Base-by-base conservation (phyloP, 1,140 invertebrate genomes). In the Drosophila repletoides region DNA sequence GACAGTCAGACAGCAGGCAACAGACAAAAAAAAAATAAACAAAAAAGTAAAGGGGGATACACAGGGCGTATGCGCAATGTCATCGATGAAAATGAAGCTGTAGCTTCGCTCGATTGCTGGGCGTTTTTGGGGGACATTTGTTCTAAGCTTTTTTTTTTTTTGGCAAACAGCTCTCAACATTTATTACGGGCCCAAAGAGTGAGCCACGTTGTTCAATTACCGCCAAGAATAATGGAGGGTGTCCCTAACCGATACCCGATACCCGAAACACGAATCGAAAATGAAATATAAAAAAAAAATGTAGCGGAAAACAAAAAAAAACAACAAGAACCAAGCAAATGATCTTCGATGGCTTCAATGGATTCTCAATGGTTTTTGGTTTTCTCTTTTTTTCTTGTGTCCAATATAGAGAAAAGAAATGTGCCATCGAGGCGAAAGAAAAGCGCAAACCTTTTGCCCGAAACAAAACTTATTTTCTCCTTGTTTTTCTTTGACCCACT, bases 131-230 rank as follows among this genome's bases (percentile, higher is more conserved):
- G 61, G 61, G 71, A 72, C 76, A 80, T 76, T 81, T 83, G 68
- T 81, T 76, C 53, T 83, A 72, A 81, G 68, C 68, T 64, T 72
- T 83, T 75, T 72, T 65, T n/a, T 31, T 56, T 9, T 9, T 60
- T 68, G 65, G 65, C 65, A 68, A 68, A 53, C 58, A 63, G 29
- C 55, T 80, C 48, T 71, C 49, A 7, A 73, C 75, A 79, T 79
- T 79, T 79, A 74, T 79, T 73, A 74, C 58, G 58, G 38, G 46
- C 15, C 22, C 60, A 48, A 77, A 68, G 56, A 77, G 59, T 68
- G 73, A 56, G 72, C 69, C 74, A 77, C 76, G 76, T 72, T 81
- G 76, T 83, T 83, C 76, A 81, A 81, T 81, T 81, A 83, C 77
- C 68, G 76, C 76, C 72, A 76, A 81, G 76, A 81, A 76, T 72